Evolutionary conservation across 2,113 vertebrate genomes (phyloP), one percentile per base, ranked within the genome.

Genomic region (Tonatia bakeri): DNA sequence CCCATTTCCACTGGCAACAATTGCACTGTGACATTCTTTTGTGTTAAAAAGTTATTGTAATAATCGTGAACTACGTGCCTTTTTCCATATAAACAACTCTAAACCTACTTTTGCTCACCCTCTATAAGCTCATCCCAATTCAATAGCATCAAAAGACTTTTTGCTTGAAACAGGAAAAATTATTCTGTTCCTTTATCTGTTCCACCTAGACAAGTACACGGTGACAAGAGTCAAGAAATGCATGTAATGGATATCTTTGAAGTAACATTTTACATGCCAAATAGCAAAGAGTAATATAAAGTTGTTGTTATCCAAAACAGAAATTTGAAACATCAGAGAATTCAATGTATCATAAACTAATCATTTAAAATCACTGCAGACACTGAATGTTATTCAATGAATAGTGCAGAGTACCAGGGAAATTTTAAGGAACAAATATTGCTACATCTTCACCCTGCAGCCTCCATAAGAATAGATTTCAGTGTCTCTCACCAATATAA

Each of bases 381-480:
- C 26, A 67, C 7, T 59, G 59, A 72, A 36, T 40, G 1, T 61
- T 84, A 47, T 85, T 96, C 33, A 72, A 33, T 64, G 84, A 91
- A 64, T 88, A 76, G n/a, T 91, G 11, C 45, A 28, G 61, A 9
- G 5, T 69, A 82, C 70, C 43, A 82, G 36, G 38, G 6, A 92
- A 82, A 65, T 45, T 86, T 92, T 89, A 94, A 65, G 59, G 15
- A 97, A n/a, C 43, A 92, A 91, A 47, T 87, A 73, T 64, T 83
- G 38, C 7, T 89, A 64, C 20, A 86, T 40, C 6, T 9, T 16
- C 65, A 86, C 16, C 7, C 5, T 8, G 69, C 1, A 84, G 28
- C 17, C 52, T 92, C 38, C 16, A 43, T 81, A 76, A 89, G 65
- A 94, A 82, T 45, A 70, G 50, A 92, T 72, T 82, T 86, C 72